Evolutionary conservation across 1,140 invertebrate species (phyloP), one percentile per base, ranked within the genome.

Genomic region (Drosophila pachea): DNA sequence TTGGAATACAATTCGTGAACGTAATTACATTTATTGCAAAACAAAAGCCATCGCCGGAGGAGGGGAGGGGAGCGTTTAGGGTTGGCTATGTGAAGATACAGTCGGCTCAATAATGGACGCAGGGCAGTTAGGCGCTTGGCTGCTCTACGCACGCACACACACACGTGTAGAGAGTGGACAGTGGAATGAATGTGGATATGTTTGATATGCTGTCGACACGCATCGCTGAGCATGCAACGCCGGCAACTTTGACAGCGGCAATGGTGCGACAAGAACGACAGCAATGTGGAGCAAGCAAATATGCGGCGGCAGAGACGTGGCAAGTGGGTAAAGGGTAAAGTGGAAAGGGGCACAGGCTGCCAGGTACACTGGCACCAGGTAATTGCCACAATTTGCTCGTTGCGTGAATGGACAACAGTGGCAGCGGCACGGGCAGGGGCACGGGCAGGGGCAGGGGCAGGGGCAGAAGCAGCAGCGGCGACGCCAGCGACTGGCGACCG

Each of bases 331-430:
- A 32, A 38, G 5, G 40, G 29, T 12, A 12, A 31, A 9, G 36
- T 5, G 42, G 33, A 4, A 5, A 35, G 11, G 11, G 32, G 52
- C 3, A 8, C 7, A 8, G 7, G 43, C 14, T 4, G 16, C 16
- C 22, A 11, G 31, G 47, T 4, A 12, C 32, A 33, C 22, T 36
- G 53, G n/a, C 54, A 43, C 38, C 12, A 60, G 45, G 78, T 86
- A 86, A 86, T 86, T 86, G 81, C 81, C 81, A 86, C 81, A 86
- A 86, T 86, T 86, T 86, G 81, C 81, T 79, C 84, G 76, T 81
- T 86, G 81, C 82, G 71, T 86, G 81, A 84, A 76, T 69, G 74
- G 65, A 81, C 73, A 56, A 52, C 48, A 50, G 32, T 3, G 3
- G 36, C 36, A 38, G 36, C 7, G 11, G 36, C 36, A 11, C 6